Percentiles rank a stretch among this genome's conserved stretches.
phyloP scores from a whole-genome alignment of 2,888 invertebrate genomes.

The Ariolimax columbianus region DNA sequence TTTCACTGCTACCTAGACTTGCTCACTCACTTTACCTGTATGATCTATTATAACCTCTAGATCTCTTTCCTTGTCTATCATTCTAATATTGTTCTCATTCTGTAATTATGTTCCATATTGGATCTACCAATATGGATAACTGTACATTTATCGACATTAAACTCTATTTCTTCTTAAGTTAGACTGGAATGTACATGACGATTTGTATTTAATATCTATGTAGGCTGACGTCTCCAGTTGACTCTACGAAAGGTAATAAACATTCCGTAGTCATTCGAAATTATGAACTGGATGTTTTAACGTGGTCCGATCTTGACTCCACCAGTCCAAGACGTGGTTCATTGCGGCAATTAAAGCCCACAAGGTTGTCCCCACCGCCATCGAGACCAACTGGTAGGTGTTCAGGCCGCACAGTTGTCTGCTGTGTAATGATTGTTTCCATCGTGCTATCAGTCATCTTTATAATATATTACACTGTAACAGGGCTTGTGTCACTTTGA shows the following conservation, averaged over 20 bases:
- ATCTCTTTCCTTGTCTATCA: neutral
- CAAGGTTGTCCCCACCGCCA: neutral
- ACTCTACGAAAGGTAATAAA: neutral
- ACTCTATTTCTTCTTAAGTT: neutral
- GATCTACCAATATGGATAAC: neutral
- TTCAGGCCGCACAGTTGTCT: too few species aligned
- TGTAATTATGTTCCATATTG: neutral
- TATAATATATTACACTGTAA: too few species aligned
- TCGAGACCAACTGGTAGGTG: too few species aligned
- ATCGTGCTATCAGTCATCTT: too few species aligned
- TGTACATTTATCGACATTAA: neutral
- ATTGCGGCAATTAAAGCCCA: neutral
- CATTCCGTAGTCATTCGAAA: neutral
- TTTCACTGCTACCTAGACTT: too few species aligned
- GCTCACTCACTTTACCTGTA: too few species aligned
- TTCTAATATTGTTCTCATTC: neutral
- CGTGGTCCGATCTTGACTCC: neutral
- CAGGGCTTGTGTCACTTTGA: too few species aligned
- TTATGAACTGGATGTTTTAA: neutral
- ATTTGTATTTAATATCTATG: neutral
- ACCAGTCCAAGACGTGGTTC: neutral
- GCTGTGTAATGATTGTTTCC: too few species aligned
- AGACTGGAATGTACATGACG: too few species aligned
- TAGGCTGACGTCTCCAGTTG: neutral
- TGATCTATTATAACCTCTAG: too few species aligned